A percentile compares a stretch with the other conserved stretches of the same genome.
These are phyloP conservation scores for Eubasilissa splendida DNA, from an alignment of 2,888 invertebrate species.

Conservation along the genomic window DNA sequence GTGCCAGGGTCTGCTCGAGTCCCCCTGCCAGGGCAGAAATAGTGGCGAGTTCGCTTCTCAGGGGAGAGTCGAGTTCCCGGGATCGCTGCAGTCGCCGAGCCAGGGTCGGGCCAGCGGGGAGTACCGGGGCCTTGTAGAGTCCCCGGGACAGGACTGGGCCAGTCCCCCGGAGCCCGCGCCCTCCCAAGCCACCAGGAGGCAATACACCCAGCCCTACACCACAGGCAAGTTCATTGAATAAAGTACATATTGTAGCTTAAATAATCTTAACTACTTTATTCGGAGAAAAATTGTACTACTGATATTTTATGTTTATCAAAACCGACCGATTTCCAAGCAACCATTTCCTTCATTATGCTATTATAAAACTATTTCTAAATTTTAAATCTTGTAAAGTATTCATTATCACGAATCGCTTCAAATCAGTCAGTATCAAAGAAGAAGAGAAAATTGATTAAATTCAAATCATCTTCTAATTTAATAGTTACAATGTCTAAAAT, in stretches of 20 bases:
- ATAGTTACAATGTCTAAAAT: too few species aligned
- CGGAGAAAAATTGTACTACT: not conserved
- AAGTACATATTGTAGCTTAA: not conserved
- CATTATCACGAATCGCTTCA: too few species aligned
- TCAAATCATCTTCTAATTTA: too few species aligned
- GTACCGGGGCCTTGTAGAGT: slow-evolving; percentile 64
- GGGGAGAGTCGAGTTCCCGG: slow-evolving; percentile 58
- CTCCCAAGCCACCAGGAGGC: slow-evolving; percentile 63
- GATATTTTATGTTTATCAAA: too few species aligned
- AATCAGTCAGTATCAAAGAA: too few species aligned
- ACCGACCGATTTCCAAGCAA: too few species aligned
- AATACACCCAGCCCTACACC: slow-evolving; percentile 56
- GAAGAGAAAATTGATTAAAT: too few species aligned
- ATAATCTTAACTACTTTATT: not conserved
- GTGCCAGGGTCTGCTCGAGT: slow-evolving; percentile 28
- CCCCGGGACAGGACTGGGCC: slow-evolving; percentile 69
- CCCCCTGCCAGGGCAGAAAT: not conserved
- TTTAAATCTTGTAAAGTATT: too few species aligned
- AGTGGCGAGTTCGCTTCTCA: slow-evolving; percentile 61
- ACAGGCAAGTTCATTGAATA: slow-evolving; percentile 47
- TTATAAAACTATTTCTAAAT: too few species aligned
- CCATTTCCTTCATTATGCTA: too few species aligned
- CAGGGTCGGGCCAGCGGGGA: slow-evolving; percentile 67
- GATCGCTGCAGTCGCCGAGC: slow-evolving; percentile 61
- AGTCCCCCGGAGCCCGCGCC: slow-evolving; percentile 72